Conservation (phyloP, 1,140 invertebrate species). For the Camponotus vicinus region DNA sequence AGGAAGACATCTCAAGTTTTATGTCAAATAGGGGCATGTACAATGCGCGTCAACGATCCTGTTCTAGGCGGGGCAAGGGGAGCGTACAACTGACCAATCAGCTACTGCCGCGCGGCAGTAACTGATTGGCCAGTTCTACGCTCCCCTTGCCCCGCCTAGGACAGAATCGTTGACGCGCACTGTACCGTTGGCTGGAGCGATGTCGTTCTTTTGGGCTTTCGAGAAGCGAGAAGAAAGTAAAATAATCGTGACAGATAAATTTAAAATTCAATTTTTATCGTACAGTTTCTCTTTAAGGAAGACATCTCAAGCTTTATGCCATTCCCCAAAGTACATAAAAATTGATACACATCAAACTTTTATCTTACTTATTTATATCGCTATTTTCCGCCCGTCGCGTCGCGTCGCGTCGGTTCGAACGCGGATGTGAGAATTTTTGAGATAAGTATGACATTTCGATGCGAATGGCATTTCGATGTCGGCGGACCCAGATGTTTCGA, state of each 20-base stretch:
- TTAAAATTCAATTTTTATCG: not conserved
- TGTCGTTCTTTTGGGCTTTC: not conserved
- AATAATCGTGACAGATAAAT: not conserved
- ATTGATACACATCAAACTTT: not conserved
- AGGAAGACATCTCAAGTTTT: not conserved
- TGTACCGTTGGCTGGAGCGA: too few species aligned
- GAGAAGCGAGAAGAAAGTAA: not conserved
- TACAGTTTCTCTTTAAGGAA: not conserved
- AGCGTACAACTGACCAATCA: too few species aligned
- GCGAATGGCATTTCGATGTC: not conserved
- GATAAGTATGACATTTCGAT: slow-evolving; percentile 31
- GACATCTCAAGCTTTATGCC: not conserved
- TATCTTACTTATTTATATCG: not conserved
- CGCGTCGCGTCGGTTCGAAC: not conserved
- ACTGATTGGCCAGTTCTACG: too few species aligned
- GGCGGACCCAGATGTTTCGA: not conserved
- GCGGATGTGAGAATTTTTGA: slow-evolving; percentile 4
- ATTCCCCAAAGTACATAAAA: not conserved
- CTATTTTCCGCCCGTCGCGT: not conserved
- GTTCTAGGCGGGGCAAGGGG: too few species aligned
- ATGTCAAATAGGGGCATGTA: too few species aligned
- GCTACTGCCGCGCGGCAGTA: too few species aligned
- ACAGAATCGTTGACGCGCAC: too few species aligned
- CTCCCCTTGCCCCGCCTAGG: too few species aligned
- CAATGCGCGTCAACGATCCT: too few species aligned